phyloP scores from a whole-genome alignment of 2,113 vertebrate species.

The Saguinus midas region DNA sequence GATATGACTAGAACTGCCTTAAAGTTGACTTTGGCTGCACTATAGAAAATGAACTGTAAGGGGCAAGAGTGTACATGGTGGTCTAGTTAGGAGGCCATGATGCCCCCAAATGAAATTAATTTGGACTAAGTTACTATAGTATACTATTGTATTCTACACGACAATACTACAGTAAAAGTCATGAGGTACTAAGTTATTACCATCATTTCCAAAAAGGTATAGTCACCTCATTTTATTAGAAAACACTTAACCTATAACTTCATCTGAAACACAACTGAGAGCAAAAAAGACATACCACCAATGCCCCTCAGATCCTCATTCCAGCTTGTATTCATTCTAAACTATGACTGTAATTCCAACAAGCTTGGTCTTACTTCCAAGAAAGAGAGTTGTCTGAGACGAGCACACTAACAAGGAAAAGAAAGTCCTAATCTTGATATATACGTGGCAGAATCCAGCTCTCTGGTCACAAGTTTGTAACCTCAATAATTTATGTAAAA shows the following conservation, averaged over 20 bases:
- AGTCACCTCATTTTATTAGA: neutral
- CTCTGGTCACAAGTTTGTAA: neutral
- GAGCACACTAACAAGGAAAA: neutral
- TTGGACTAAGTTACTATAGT: neutral
- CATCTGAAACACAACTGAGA: neutral
- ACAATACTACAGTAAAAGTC: neutral
- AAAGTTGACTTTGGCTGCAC: neutral
- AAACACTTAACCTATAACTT: neutral
- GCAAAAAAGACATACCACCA: neutral
- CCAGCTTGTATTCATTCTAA: neutral
- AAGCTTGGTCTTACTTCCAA: neutral
- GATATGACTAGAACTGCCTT: neutral
- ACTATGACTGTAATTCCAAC: neutral
- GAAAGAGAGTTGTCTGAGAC: neutral
- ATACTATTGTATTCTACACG: too few relatives aligned
- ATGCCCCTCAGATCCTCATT: neutral
- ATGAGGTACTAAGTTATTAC: neutral
- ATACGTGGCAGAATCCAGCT: neutral
- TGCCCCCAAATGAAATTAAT: neutral
- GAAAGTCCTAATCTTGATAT: neutral
- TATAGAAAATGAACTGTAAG: neutral
- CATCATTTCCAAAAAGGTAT: neutral
- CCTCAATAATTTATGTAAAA: constrained; percentile 34
- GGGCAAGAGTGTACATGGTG: neutral
- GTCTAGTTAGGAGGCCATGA: neutral